Evolutionary conservation across 2,888 invertebrate species (phyloP).

Genomic region (Lepidocyrtinus sp.): DNA sequence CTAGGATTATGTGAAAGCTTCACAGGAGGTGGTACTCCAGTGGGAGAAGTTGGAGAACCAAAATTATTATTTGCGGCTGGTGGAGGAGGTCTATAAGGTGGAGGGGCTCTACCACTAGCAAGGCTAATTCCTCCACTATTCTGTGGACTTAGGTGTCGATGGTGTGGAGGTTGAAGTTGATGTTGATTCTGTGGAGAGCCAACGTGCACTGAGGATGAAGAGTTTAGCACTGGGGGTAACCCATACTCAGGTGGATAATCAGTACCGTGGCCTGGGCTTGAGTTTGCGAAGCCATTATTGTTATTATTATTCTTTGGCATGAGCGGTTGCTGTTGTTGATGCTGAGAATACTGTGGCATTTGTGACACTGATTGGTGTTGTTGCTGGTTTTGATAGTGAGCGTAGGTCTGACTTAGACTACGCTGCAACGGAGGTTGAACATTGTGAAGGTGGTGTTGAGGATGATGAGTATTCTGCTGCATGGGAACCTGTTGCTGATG

Average conservation of each 20-base stretch:
- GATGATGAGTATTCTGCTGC: slow-evolving; percentile 33
- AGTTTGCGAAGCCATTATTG: slow-evolving; percentile 4
- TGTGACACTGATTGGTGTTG: slow-evolving; percentile 49
- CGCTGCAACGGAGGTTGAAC: slow-evolving; percentile 55
- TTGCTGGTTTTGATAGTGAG: slow-evolving; percentile 41
- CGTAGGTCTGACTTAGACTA: slow-evolving; percentile 45
- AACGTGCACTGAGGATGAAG: slow-evolving; percentile 30
- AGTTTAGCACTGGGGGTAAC: slow-evolving; percentile 62
- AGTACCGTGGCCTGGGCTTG: slow-evolving; percentile 25
- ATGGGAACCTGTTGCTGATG: slow-evolving; percentile 39
- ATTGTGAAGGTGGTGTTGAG: slow-evolving; percentile 41
- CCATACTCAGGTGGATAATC: slow-evolving; percentile 65
- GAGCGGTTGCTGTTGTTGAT: slow-evolving; percentile 21
- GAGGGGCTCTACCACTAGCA: slow-evolving; percentile 73
- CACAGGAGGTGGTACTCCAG: slow-evolving; percentile 53
- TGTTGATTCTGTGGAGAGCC: slow-evolving; percentile 56
- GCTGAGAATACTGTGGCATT: slow-evolving; percentile 54
- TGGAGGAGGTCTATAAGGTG: slow-evolving; percentile 76
- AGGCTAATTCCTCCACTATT: slow-evolving; percentile 43
- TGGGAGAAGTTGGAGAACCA: slow-evolving; percentile 60
- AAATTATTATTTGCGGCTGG: slow-evolving; percentile 70
- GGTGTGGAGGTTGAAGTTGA: slow-evolving; percentile 23
- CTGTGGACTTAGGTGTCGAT: slow-evolving; percentile 51
- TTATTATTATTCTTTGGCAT: slow-evolving; percentile 48
- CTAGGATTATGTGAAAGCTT: slow-evolving; percentile 23